phyloP scores from a whole-genome alignment of 2,113 vertebrate species.

The Pseudopodoces humilis region DNA sequence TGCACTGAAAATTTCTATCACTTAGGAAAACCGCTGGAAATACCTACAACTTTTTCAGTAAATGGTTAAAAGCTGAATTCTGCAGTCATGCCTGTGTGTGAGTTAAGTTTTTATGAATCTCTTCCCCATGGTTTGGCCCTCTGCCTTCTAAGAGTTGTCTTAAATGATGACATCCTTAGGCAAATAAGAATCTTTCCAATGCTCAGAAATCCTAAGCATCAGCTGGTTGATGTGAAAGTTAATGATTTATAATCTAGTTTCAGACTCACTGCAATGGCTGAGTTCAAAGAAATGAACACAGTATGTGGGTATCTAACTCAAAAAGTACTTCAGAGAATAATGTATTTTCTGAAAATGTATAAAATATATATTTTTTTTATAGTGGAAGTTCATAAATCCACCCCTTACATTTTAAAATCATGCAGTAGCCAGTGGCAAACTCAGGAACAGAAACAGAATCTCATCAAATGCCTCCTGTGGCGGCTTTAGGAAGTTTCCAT shows the following conservation, averaged over 20 bases:
- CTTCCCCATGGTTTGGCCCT: not conserved
- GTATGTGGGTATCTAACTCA: slow-evolving; percentile 24
- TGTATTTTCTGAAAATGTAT: slow-evolving; percentile 1
- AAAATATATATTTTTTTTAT: not conserved
- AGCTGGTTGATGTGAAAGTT: slow-evolving; percentile 48
- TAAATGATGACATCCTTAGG: slow-evolving; percentile 35
- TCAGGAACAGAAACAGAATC: not conserved
- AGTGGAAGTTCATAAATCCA: not conserved
- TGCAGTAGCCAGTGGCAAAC: not conserved
- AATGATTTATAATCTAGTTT: slow-evolving; percentile 65
- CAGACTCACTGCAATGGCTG: slow-evolving; percentile 21
- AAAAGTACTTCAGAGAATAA: slow-evolving; percentile 30
- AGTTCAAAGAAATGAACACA: slow-evolving; percentile 53
- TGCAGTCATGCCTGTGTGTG: not conserved
- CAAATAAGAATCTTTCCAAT: not conserved
- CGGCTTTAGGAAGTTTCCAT: not conserved
- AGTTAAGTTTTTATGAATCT: not conserved
- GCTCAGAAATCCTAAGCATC: slow-evolving; percentile 17
- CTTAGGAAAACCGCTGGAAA: not conserved
- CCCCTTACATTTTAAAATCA: not conserved
- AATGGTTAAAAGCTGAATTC: not conserved
- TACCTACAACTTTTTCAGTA: not conserved
- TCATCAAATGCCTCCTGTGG: not conserved
- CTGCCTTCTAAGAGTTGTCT: not conserved
- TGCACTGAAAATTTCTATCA: not conserved